Evolutionary conservation across 2,888 invertebrate genomes (phyloP).

Genomic region (Leuctra nigra): DNA sequence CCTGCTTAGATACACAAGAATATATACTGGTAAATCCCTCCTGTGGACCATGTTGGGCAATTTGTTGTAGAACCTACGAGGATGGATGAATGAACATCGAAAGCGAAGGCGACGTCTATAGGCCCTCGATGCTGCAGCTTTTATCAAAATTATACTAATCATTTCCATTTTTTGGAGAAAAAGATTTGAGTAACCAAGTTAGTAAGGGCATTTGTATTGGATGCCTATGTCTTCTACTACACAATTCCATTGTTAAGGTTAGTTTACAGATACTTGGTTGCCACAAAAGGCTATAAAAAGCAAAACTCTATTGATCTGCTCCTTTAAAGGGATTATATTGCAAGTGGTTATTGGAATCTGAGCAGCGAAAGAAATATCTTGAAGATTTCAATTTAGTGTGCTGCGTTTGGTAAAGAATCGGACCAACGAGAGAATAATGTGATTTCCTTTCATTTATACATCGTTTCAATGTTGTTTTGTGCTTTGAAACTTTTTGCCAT

Average conservation of each 20-base stretch:
- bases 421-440: background rate
- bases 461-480: background rate
- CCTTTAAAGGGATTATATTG: slow-evolving; percentile 2
- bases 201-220: no score
- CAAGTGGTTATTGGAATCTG: background rate
- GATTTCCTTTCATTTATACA: background rate
- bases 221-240: no score
- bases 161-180: slow-evolving; percentile 4
- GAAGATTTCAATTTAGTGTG: background rate
- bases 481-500: background rate
- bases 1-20: no score
- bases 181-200: no score
- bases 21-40: slow-evolving; percentile 14
- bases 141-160: slow-evolving; percentile 3
- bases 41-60: slow-evolving; percentile 4
- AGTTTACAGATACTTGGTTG: slow-evolving; percentile 12
- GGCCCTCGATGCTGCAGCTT: background rate
- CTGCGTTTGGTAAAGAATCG: background rate
- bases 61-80: background rate
- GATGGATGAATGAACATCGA: slow-evolving; percentile 7
- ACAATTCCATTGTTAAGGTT: background rate
- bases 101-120: slow-evolving; percentile 9
- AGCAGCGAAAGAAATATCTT: background rate
- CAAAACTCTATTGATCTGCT: slow-evolving; percentile 9
- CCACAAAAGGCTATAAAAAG: slow-evolving; percentile 13